Percentiles rank a stretch among this genome's conserved stretches.
Evolutionary conservation across 1,140 invertebrate genomes (phyloP).

Genomic region (Venturia canescens): DNA sequence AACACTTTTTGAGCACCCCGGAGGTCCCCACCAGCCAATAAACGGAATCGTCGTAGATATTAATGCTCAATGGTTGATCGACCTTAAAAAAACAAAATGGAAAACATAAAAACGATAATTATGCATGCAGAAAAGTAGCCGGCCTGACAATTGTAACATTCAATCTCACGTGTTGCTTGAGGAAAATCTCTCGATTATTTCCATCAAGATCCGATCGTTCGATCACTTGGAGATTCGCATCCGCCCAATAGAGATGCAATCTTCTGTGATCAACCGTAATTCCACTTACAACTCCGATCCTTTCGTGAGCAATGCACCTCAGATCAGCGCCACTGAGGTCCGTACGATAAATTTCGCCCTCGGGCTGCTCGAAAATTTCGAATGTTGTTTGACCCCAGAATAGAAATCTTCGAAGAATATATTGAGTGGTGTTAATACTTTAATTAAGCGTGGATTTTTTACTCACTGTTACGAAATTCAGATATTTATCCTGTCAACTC

Average conservation of each 20-base stretch:
- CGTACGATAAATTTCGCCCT: slow-evolving; percentile 80
- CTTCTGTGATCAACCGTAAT: slow-evolving; percentile 84
- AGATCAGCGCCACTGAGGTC: slow-evolving; percentile 82
- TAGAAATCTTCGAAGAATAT: slow-evolving; percentile 65
- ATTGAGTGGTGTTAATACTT: neutral
- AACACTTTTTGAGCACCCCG: slow-evolving; percentile 77
- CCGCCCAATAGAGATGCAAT: slow-evolving; percentile 85
- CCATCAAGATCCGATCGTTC: slow-evolving; percentile 88
- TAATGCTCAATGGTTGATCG: slow-evolving; percentile 74
- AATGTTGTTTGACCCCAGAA: slow-evolving; percentile 78
- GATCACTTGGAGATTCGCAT: slow-evolving; percentile 85
- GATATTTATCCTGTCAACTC: no score
- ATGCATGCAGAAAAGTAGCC: neutral
- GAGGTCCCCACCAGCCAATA: slow-evolving; percentile 77
- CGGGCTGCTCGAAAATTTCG: slow-evolving; percentile 69
- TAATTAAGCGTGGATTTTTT: no score
- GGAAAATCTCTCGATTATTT: slow-evolving; percentile 78
- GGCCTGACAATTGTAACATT: neutral
- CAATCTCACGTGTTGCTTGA: slow-evolving; percentile 51
- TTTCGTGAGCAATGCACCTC: slow-evolving; percentile 77
- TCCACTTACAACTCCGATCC: slow-evolving; percentile 82
- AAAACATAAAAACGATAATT: neutral
- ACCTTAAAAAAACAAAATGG: slow-evolving; percentile 53
- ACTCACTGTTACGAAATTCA: no score
- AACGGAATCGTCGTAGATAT: slow-evolving; percentile 80